These are phyloP conservation scores for Oryctolagus cuniculus DNA, from an alignment of 2,113 vertebrate species.

Conservation along the genomic window DNA sequence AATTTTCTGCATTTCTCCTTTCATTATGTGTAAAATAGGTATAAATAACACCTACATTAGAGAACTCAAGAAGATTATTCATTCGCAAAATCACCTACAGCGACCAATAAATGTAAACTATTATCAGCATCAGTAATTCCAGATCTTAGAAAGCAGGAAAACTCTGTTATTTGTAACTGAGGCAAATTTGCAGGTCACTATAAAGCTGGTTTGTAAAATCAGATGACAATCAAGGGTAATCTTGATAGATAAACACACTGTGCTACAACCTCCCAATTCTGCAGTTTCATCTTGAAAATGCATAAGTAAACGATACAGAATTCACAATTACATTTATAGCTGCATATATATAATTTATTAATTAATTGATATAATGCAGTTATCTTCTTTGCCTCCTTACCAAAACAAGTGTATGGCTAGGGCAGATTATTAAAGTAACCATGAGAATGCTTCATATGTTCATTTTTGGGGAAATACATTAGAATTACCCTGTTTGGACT, in stretches of 20 bases:
- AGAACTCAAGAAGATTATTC: conserved; percentile 47
- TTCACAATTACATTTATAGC: conserved; percentile 21
- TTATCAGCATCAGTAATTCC: conserved; percentile 63
- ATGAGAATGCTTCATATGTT: neutral
- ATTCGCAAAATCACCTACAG: neutral
- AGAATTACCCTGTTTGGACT: neutral
- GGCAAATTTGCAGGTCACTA: conserved; percentile 49
- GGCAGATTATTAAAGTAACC: neutral
- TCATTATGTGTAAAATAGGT: conserved; percentile 47
- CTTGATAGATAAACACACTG: conserved; percentile 10
- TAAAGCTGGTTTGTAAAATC: conserved; percentile 39
- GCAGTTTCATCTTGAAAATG: neutral
- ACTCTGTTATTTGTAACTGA: conserved; percentile 55
- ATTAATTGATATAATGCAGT: neutral
- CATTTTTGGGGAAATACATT: neutral
- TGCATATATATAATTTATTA: neutral
- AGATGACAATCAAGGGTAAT: conserved; percentile 41
- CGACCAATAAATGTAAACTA: conserved; percentile 50
- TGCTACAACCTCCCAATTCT: neutral
- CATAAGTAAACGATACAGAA: neutral
- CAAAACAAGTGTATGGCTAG: neutral
- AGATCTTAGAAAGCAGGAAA: conserved; percentile 46
- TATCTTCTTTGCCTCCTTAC: neutral
- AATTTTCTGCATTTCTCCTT: conserved; percentile 20
- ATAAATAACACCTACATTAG: conserved; percentile 32